Base-by-base conservation (phyloP, 2,888 invertebrate genomes). In the Lasioglossum leucozonium region DNA sequence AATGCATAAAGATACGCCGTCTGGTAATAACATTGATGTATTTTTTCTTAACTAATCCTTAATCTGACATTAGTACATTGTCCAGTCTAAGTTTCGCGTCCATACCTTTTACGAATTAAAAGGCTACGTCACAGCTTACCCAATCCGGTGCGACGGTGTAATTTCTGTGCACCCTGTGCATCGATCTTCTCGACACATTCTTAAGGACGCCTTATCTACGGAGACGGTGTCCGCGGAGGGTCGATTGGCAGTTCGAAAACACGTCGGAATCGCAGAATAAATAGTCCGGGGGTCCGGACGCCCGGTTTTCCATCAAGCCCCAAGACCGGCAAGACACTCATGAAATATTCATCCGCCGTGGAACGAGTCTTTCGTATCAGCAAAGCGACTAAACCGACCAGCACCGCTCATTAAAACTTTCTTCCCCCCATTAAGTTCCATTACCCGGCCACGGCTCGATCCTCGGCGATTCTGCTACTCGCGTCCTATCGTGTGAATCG, bases 401-500 rank as follows among this genome's bases (percentile, higher is more conserved):
- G 75, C 42, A 42, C 10, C 42, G 42, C n/a, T 62, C 40, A 71
- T 42, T 40, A 62, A 37, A 75, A 42, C 55, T 75, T 62, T n/a
- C 34, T 26, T 30, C 30, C 40, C 18, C 26, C 62, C 26, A 75
- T 75, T 58, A 40, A 62, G 65, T 65, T 65, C 65, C 65, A 65
- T 65, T 65, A 65, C 34, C 65, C 65, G 34, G 18, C 34, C 2
- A 22, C 1, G 26, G 13, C 30, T 37, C 18, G 18, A 16, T 34
- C 34, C 30, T 18, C 34, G 16, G 34, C 30, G 30, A 37, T 34
- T 65, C 34, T 0, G 34, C 30, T 1, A 65, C 18, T 65, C 18
- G 18, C 16, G 13, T 30, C 26, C 13, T 30, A 16, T 16, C 30
- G 16, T 16, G 30, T 37, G 1, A 18, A 34, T 34, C 37, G 3